These are phyloP conservation scores for Galeopterus variegatus DNA, from an alignment of 2,113 vertebrate genomes.

Conservation along the genomic window DNA sequence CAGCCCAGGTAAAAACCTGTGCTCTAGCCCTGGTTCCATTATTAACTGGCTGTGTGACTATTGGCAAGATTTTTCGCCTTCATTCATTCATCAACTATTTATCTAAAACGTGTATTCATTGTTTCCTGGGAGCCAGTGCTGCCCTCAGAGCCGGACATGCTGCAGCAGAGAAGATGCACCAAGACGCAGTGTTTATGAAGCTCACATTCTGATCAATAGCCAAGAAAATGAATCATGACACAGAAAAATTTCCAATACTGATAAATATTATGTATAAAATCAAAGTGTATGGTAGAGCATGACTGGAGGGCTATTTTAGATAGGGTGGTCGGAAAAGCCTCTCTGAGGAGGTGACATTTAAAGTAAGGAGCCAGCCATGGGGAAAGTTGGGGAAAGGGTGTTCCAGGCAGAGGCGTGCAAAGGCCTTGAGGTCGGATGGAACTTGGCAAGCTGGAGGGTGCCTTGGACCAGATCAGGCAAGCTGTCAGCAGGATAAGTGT, in stretches of 20 bases:
- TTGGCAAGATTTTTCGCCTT: neutral
- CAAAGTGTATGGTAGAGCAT: neutral
- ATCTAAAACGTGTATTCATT: neutral
- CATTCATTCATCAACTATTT: neutral
- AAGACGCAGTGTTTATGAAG: neutral
- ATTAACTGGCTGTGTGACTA: neutral
- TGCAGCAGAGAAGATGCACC: neutral
- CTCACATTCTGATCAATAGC: neutral
- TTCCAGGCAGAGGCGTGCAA: neutral
- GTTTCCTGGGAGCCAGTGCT: neutral
- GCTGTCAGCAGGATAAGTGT: neutral
- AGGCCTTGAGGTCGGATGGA: neutral
- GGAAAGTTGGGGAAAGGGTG: neutral
- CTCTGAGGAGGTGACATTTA: neutral
- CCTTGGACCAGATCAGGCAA: neutral
- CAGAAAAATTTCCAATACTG: neutral
- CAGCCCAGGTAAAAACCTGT: neutral
- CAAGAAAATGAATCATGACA: neutral
- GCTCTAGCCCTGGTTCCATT: neutral
- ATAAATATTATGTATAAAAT: neutral
- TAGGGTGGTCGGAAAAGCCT: neutral
- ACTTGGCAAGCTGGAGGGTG: neutral
- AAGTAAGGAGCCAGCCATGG: neutral
- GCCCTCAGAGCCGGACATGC: no score
- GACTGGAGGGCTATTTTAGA: neutral